Conservation (phyloP, 1,140 invertebrate genomes). For the Phortica variegata region DNA sequence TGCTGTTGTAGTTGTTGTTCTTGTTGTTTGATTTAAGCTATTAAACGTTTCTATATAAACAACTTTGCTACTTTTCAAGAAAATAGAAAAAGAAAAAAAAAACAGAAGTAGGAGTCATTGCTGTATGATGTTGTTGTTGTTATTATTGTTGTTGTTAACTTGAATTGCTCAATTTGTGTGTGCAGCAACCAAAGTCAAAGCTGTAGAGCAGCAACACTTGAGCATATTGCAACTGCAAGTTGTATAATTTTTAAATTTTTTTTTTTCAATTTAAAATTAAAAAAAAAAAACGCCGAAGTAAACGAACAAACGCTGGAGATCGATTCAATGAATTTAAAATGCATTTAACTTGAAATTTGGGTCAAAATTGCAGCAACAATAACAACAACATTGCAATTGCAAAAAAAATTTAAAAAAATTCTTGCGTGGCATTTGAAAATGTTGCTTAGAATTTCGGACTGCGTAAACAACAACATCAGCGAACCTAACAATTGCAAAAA, state of each 20-base stretch:
- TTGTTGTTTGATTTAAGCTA: conserved; percentile 28
- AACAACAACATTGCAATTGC: not conserved
- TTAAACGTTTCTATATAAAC: conserved; percentile 46
- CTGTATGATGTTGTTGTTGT: too few relatives aligned
- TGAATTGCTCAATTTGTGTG: conserved; percentile 53
- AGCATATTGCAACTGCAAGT: conserved; percentile 33
- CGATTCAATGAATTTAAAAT: conserved; percentile 55
- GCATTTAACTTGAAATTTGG: conserved; percentile 52
- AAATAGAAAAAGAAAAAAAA: too few relatives aligned
- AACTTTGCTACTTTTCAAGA: conserved; percentile 43
- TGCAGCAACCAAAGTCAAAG: conserved; percentile 15
- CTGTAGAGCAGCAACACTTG: conserved; percentile 19
- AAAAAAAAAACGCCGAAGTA: conserved; percentile 24
- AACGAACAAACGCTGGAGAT: conserved; percentile 29
- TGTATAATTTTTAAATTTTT: conserved; percentile 31
- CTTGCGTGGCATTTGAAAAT: conserved; percentile 48
- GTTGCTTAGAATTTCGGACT: conserved; percentile 29
- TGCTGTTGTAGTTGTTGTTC: conserved; percentile 7
- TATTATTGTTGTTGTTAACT: conserved; percentile 36
- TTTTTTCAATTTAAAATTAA: conserved; percentile 41
- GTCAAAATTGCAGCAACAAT: conserved; percentile 28
- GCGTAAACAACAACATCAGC: too few relatives aligned
- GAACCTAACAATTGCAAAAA: too few relatives aligned
- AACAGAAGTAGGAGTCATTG: conserved; percentile 38
- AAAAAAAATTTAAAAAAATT: conserved; percentile 18